phyloP scores from a whole-genome alignment of 2,113 vertebrate genomes.

The Barnardius zonarius region DNA sequence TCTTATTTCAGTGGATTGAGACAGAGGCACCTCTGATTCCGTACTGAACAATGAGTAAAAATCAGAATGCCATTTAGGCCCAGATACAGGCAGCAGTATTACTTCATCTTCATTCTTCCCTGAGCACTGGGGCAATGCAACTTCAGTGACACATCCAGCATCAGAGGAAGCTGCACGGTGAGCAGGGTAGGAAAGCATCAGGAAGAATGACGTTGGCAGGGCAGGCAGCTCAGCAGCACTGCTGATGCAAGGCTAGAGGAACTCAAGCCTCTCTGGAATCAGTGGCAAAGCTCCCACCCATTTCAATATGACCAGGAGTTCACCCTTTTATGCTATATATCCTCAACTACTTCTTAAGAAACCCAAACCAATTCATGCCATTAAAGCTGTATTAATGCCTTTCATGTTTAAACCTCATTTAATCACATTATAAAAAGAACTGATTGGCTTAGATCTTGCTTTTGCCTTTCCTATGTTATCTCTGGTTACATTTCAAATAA shows the following conservation, averaged over 20 bases:
- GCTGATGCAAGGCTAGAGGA: not conserved
- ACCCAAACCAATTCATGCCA: not conserved
- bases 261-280: not conserved
- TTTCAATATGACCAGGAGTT: not conserved
- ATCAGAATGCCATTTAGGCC: not conserved
- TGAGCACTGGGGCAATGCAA: fast-evolving
- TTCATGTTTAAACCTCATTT: not conserved
- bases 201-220: not conserved
- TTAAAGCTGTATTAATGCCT: not conserved
- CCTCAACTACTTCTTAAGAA: not conserved
- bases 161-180: not conserved
- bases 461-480: not conserved
- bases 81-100: not conserved
- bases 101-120: not conserved
- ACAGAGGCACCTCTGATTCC: not conserved
- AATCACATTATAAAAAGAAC: not conserved
- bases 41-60: not conserved
- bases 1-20: not conserved
- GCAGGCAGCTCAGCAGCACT: not conserved
- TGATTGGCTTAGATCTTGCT: not conserved
- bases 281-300: not conserved
- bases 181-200: not conserved
- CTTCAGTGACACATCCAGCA: not conserved
- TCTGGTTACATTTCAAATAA: not conserved
- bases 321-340: not conserved